Percentiles rank a stretch among this genome's conserved stretches.
These are phyloP conservation scores for Corythoichthys intestinalis DNA, from an alignment of 2,113 vertebrate species.

Conservation along the genomic window DNA sequence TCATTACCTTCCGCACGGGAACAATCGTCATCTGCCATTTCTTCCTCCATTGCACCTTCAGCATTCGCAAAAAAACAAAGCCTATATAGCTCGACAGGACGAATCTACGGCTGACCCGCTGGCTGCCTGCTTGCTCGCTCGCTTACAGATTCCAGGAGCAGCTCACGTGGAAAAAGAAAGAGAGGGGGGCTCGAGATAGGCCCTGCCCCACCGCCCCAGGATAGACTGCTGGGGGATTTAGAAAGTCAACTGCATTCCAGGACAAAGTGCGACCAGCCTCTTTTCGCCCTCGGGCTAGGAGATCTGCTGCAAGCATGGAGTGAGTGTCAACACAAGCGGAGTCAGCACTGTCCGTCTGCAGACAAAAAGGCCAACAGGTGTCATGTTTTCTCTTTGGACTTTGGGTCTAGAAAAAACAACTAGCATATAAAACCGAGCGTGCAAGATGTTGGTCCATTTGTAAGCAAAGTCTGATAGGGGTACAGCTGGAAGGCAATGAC, in stretches of 20 bases:
- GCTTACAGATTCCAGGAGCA: constrained; percentile 60
- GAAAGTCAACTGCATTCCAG: constrained; percentile 69
- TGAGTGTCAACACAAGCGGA: constrained; percentile 26
- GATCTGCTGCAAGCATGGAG: constrained; percentile 13
- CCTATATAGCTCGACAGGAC: neutral
- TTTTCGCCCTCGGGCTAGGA: constrained; percentile 42
- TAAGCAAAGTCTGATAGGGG: neutral
- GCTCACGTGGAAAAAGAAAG: constrained; percentile 47
- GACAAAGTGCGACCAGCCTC: constrained; percentile 49
- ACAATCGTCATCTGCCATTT: constrained; percentile 44
- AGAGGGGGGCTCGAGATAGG: constrained; percentile 60
- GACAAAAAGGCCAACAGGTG: constrained; percentile 47
- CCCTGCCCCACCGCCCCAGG: constrained; percentile 61
- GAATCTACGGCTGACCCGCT: constrained; percentile 7
- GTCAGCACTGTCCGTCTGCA: neutral
- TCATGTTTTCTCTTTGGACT: constrained; percentile 5
- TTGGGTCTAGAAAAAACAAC: constrained; percentile 3
- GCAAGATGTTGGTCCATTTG: neutral
- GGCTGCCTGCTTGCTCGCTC: constrained; percentile 39
- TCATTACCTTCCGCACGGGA: constrained; percentile 65
- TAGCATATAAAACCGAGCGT: neutral
- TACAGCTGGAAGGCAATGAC: neutral
- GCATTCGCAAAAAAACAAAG: constrained; percentile 16
- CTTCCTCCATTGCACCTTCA: constrained; percentile 55
- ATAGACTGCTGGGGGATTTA: constrained; percentile 65